Conservation (phyloP, 2,113 vertebrate genomes). For the Ochotona princeps region DNA sequence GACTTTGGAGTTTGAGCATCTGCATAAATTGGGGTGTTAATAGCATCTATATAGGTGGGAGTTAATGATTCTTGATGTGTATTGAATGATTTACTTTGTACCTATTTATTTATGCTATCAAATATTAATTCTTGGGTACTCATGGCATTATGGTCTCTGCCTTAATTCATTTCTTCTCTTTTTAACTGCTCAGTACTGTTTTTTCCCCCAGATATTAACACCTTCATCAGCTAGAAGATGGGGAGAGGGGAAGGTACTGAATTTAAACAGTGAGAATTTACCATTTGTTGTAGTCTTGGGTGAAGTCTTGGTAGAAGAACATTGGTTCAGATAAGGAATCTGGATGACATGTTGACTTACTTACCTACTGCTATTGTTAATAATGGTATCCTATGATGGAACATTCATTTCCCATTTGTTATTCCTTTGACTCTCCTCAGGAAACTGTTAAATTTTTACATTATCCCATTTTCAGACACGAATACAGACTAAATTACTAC, state of each 20-base stretch:
- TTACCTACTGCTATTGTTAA: neutral
- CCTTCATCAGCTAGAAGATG: neutral
- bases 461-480: constrained; percentile 22
- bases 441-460: neutral
- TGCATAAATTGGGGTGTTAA: too few species aligned
- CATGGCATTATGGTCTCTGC: neutral
- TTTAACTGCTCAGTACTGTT: neutral
- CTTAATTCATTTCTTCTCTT: constrained; percentile 29
- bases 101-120: neutral
- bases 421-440: constrained; percentile 17
- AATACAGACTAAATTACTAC: neutral
- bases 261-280: constrained; percentile 35
- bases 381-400: neutral
- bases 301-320: neutral
- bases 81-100: constrained; percentile 9
- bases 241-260: neutral
- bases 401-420: neutral
- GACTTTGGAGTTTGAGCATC: too few species aligned
- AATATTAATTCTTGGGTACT: neutral
- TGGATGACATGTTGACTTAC: neutral
- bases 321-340: neutral
- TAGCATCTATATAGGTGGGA: neutral
- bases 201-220: neutral
- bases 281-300: neutral
- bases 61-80: neutral